A percentile compares a stretch with the other conserved stretches of the same genome.
Conservation (phyloP, 2,797 vertebrate species). For the Sarcoramphus papa region DNA sequence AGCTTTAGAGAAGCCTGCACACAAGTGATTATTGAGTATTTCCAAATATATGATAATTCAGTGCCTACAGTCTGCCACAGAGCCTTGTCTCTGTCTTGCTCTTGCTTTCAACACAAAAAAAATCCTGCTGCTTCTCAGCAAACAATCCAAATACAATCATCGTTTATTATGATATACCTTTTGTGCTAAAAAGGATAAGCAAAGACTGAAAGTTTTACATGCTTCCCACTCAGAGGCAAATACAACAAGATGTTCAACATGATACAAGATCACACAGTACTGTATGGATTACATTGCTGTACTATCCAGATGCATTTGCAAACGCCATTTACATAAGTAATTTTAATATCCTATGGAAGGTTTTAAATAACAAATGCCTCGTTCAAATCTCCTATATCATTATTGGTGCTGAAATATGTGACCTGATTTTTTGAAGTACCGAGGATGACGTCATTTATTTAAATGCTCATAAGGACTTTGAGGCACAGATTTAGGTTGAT, state of each 20-base stretch:
- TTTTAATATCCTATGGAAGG: background rate
- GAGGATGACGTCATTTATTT: background rate
- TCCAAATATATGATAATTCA: conserved; percentile 37
- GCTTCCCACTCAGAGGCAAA: background rate
- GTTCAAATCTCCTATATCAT: background rate
- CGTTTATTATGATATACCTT: background rate
- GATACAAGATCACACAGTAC: background rate
- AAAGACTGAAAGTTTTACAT: background rate
- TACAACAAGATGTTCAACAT: background rate
- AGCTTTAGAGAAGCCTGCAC: background rate
- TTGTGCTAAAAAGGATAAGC: background rate
- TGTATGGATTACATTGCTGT: background rate
- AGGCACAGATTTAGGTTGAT: background rate
- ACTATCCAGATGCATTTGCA: background rate
- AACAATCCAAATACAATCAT: conserved; percentile 8
- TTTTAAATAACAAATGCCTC: background rate
- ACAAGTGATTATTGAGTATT: conserved; percentile 16
- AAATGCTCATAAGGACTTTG: background rate
- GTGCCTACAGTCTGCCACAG: background rate
- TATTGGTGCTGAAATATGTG: background rate
- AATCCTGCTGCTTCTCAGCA: conserved; percentile 40
- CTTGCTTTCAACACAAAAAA: conserved; percentile 32
- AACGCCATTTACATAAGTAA: background rate
- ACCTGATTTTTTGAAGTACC: background rate
- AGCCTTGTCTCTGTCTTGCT: background rate